Percentiles rank a stretch among this genome's conserved stretches.
Conservation (phyloP, 2,888 invertebrate species). For the Rotaria macrura region DNA sequence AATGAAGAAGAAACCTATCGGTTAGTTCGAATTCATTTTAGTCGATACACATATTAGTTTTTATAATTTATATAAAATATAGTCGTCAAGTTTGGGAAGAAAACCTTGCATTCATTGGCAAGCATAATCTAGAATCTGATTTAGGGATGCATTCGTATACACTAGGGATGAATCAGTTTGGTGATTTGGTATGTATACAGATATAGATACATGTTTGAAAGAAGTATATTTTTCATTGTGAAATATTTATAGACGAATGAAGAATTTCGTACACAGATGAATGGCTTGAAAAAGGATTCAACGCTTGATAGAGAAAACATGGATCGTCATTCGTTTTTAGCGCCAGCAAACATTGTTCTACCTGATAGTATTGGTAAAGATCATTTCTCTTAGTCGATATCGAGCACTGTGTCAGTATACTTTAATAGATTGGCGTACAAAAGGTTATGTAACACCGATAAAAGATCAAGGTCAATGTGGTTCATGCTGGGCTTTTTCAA, state of each 20-base stretch:
- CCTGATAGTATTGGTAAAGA: neutral
- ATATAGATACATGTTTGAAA: no score
- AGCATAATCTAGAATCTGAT: conserved; percentile 41
- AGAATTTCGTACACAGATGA: neutral
- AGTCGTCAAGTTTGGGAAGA: conserved; percentile 41
- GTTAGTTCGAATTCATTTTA: neutral
- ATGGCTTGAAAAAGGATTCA: neutral
- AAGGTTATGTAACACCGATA: conserved; percentile 44
- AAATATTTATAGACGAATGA: neutral
- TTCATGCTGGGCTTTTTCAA: conserved; percentile 42
- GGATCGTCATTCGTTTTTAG: neutral
- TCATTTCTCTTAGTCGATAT: no score
- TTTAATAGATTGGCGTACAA: conserved; percentile 41
- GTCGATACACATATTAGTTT: neutral
- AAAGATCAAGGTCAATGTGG: conserved; percentile 44
- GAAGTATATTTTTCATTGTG: conserved; percentile 25
- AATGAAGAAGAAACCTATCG: neutral
- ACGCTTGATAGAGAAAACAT: neutral
- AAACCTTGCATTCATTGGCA: conserved; percentile 38
- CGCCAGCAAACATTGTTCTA: neutral
- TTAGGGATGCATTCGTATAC: conserved; percentile 39
- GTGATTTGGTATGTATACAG: conserved; percentile 58
- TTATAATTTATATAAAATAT: neutral
- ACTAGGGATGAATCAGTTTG: conserved; percentile 40
- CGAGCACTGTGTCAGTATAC: no score